These are phyloP conservation scores for Psilopogon haemacephalus DNA, from an alignment of 2,113 vertebrate genomes.

Conservation along the genomic window DNA sequence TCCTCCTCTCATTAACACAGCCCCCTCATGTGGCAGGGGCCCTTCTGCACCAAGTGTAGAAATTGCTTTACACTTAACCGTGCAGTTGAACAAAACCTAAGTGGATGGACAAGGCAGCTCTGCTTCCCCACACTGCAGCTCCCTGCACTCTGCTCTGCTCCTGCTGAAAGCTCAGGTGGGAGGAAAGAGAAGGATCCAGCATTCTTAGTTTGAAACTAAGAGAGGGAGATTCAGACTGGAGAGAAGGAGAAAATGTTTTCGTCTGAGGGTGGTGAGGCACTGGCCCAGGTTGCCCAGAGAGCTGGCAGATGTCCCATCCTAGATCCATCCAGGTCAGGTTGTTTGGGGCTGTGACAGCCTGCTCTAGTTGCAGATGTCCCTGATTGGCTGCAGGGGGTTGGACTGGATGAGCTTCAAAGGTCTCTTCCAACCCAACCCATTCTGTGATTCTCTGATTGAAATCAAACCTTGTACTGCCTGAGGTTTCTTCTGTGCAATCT, in stretches of 20 bases:
- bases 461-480: not conserved
- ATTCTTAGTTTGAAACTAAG: not conserved
- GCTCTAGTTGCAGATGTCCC: no score
- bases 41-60: not conserved
- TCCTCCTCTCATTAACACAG: not conserved
- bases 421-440: no score
- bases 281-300: no score
- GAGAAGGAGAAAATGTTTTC: no score
- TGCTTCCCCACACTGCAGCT: not conserved
- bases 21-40: not conserved
- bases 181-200: not conserved
- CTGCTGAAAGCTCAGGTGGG: not conserved
- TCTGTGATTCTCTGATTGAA: not conserved
- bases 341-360: no score
- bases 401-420: no score
- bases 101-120: fast-evolving
- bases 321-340: no score
- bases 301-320: no score
- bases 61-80: not conserved
- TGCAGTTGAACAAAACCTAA: not conserved
- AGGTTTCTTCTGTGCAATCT: not conserved
- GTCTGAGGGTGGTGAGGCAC: no score
- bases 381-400: no score
- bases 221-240: no score
- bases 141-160: not conserved